Base-by-base conservation (phyloP, 1,140 invertebrate genomes). In the Macrobrachium nipponense region DNA sequence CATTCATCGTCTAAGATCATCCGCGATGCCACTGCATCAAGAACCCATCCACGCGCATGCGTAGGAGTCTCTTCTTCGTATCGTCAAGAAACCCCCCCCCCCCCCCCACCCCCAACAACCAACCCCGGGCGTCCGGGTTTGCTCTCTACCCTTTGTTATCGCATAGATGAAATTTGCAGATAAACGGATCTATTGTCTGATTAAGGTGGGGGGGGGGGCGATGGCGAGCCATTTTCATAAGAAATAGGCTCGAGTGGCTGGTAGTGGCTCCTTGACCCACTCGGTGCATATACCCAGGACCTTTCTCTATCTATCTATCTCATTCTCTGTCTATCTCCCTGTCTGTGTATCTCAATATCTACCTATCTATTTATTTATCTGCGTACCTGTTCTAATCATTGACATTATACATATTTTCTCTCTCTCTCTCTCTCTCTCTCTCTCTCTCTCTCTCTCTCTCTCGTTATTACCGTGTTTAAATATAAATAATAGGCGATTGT, bases 141-240 rank as follows among this genome's bases (percentile, higher is more conserved):
- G 14, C 72, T 20, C 68, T 75, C 23, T 62, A 0, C 59, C 68
- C 73, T 76, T 76, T 76, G 81, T 83, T 76, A 76, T 76, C 72
- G 7, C 51, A 62, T 27, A 64, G 81, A 76, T 76, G 72, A 66
- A 83, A 77, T 66, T 58, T 59, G 82, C 61, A 78, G 82, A 84
- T 84, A 84, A 58, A 75, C 61, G 60, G 73, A 84, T 77, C 62
- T 75, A 78, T 84, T 68, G 82, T 77, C 10, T 66, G 82, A 84
- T 77, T 75, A 12, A 51, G 51, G 51, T 51, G 51, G 51, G 12
- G 27, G 51, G 51, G 51, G 61, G 59, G 66, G 60, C 23, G 82
- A 68, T 36, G 82, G 82, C 43, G 20, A 59, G 73, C 60, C 36
- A 84, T 84, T 76, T 77, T 78, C 82, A 66, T 78, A 76, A 76